A percentile compares a stretch with the other conserved stretches of the same genome.
These are phyloP conservation scores for Scleropages formosus DNA, from an alignment of 2,797 vertebrate genomes.

Conservation along the genomic window DNA sequence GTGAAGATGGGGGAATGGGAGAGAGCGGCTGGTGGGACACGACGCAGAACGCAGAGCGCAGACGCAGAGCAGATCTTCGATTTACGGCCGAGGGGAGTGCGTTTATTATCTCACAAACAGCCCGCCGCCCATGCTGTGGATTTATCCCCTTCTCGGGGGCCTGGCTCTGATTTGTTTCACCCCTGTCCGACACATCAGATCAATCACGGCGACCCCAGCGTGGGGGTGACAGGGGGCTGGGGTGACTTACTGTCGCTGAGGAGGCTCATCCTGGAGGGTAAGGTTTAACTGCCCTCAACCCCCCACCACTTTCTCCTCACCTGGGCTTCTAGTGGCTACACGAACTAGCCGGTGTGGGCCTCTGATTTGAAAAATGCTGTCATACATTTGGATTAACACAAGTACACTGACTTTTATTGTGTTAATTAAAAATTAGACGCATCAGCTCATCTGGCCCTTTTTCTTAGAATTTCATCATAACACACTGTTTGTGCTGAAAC, in stretches of 20 bases:
- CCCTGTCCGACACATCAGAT: conserved; percentile 51
- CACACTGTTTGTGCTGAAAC: too few relatives aligned
- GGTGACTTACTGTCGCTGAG: conserved; percentile 18
- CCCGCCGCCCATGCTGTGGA: conserved; percentile 58
- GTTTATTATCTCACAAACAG: conserved; percentile 72
- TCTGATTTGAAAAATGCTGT: too few relatives aligned
- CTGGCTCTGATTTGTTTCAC: conserved; percentile 66
- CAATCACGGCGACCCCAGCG: conserved; percentile 53
- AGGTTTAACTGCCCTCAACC: conserved; percentile 39
- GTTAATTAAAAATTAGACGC: too few relatives aligned
- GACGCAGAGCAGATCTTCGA: too few relatives aligned
- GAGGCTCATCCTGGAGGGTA: conserved; percentile 46
- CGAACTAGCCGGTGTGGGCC: neutral
- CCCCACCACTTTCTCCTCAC: conserved; percentile 31
- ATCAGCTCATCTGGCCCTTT: too few relatives aligned
- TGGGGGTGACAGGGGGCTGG: conserved; percentile 25
- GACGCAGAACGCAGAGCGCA: conserved; percentile 36
- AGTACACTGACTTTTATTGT: too few relatives aligned
- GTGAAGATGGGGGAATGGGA: conserved; percentile 10
- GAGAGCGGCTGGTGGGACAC: conserved; percentile 43
- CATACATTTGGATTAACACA: too few relatives aligned
- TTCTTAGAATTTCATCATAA: too few relatives aligned
- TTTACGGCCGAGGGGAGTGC: conserved; percentile 63
- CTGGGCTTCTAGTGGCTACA: conserved; percentile 47
- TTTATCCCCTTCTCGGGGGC: conserved; percentile 66